Conservation (phyloP, 2,113 vertebrate genomes). For the Poeciliopsis prolifica region DNA sequence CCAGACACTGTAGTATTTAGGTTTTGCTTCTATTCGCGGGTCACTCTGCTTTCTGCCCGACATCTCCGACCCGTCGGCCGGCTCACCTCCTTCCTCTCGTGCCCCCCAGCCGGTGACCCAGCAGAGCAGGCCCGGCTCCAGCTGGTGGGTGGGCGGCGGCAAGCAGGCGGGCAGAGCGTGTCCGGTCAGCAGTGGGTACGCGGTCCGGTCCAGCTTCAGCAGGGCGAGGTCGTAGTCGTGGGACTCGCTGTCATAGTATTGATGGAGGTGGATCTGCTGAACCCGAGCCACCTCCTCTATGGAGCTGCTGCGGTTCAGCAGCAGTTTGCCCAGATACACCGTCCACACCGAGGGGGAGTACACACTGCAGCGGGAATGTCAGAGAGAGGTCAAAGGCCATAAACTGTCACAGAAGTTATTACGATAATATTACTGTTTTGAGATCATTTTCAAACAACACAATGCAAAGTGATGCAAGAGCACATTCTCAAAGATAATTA, state of each 20-base stretch:
- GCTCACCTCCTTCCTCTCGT: slow-evolving; percentile 84
- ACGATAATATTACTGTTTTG: too few relatives aligned
- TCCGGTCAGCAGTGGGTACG: slow-evolving; percentile 51
- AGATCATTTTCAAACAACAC: too few relatives aligned
- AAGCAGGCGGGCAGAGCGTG: slow-evolving; percentile 86
- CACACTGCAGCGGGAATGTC: slow-evolving; percentile 70
- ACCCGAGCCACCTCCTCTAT: slow-evolving; percentile 87
- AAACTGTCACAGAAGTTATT: too few relatives aligned
- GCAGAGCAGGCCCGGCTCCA: slow-evolving; percentile 87
- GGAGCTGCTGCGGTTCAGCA: slow-evolving; percentile 77
- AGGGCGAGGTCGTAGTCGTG: slow-evolving; percentile 93
- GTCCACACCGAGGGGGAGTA: slow-evolving; percentile 87
- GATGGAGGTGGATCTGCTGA: slow-evolving; percentile 85
- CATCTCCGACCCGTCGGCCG: background rate
- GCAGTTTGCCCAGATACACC: slow-evolving; percentile 86
- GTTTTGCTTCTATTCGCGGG: background rate
- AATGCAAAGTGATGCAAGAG: too few relatives aligned
- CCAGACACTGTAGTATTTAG: background rate
- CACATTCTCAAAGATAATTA: too few relatives aligned
- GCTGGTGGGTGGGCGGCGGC: slow-evolving; percentile 85
- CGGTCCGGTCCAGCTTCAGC: slow-evolving; percentile 86
- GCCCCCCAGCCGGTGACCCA: slow-evolving; percentile 96
- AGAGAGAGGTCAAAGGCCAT: background rate
- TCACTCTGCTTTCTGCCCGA: background rate
- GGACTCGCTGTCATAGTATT: slow-evolving; percentile 87